Evolutionary conservation across 2,113 vertebrate genomes (phyloP).

Genomic region (Thermophis baileyi): DNA sequence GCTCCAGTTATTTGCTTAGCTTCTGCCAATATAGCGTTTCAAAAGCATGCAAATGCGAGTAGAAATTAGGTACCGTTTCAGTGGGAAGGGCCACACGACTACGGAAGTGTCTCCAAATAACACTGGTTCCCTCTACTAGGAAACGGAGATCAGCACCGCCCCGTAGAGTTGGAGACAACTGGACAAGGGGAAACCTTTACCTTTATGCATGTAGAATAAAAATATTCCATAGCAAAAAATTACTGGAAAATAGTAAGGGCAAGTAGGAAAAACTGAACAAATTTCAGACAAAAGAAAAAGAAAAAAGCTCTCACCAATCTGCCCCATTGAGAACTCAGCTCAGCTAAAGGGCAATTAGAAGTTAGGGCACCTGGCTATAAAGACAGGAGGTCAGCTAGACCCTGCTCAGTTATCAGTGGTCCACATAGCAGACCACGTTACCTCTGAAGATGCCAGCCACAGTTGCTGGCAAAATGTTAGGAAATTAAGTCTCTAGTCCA

Average conservation of each 20-base stretch:
- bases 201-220: neutral
- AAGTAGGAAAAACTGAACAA: neutral
- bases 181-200: neutral
- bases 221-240: neutral
- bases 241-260: neutral
- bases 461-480: neutral
- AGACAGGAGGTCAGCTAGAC: neutral
- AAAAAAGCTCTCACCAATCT: neutral
- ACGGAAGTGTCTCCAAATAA: neutral
- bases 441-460: neutral
- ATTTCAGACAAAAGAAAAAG: neutral
- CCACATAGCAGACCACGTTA: neutral
- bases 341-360: neutral
- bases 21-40: neutral
- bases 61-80: neutral
- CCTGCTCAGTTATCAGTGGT: neutral
- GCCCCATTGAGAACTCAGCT: neutral
- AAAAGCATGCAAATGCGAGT: neutral
- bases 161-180: neutral
- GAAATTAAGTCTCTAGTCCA: neutral
- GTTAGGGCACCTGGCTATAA: neutral
- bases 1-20: neutral
- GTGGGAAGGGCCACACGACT: neutral
- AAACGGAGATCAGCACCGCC: neutral
- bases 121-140: neutral